phyloP scores from a whole-genome alignment of 2,113 vertebrate species.

The Chionis minor region DNA sequence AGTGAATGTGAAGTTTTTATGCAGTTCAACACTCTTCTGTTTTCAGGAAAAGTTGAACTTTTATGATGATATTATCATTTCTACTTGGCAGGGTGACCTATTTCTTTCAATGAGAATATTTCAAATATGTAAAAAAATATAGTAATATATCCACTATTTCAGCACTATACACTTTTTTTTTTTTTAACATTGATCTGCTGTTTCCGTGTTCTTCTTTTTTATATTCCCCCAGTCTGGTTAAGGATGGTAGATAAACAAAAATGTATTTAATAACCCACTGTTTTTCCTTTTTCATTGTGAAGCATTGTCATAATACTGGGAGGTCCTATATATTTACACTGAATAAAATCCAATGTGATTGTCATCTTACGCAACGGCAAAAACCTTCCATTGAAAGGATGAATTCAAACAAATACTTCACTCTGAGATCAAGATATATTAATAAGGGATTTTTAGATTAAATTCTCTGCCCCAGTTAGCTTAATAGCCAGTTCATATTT shows the following conservation, averaged over 20 bases:
- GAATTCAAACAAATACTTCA: conserved; percentile 20
- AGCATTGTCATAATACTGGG: not conserved
- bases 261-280: not conserved
- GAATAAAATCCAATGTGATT: not conserved
- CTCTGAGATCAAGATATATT: conserved; percentile 34
- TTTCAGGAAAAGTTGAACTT: not conserved
- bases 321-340: not conserved
- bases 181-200: not conserved
- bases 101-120: not conserved
- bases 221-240: not conserved
- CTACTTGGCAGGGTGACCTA: not conserved
- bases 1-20: not conserved
- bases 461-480: conserved; percentile 49
- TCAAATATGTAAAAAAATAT: not conserved
- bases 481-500: conserved; percentile 58
- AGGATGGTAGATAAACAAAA: not conserved
- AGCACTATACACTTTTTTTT: not conserved
- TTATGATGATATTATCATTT: not conserved
- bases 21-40: not conserved
- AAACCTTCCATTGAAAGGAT: not conserved
- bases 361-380: not conserved
- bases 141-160: not conserved
- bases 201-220: not conserved
- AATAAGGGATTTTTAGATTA: conserved; percentile 42
- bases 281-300: not conserved